Percentiles rank a stretch among this genome's conserved stretches.
These are phyloP conservation scores for Helicoverpa armigera DNA, from an alignment of 1,140 invertebrate genomes.

Conservation along the genomic window DNA sequence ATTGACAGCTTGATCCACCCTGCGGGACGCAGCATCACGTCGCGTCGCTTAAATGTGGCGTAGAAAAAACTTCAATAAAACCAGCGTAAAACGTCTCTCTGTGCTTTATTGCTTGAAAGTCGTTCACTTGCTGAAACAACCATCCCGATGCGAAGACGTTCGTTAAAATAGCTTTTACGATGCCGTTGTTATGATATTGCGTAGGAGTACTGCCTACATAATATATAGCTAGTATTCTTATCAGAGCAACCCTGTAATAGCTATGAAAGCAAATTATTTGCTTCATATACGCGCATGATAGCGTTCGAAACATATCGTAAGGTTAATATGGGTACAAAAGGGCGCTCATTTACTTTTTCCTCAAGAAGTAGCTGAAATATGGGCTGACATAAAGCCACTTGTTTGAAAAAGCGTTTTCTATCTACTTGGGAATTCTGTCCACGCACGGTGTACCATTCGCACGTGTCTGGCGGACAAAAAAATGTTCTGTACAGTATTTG, in stretches of 20 bases:
- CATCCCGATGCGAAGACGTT: slow-evolving; percentile 55
- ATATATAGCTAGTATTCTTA: slow-evolving; percentile 27
- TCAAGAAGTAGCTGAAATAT: slow-evolving; percentile 35
- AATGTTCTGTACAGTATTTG: slow-evolving; percentile 51
- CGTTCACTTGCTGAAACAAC: slow-evolving; percentile 58
- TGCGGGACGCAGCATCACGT: slow-evolving; percentile 50
- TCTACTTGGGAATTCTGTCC: slow-evolving; percentile 50
- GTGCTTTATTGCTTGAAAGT: slow-evolving; percentile 69
- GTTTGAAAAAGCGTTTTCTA: slow-evolving; percentile 14
- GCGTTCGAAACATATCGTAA: slow-evolving; percentile 4
- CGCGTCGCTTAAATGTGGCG: slow-evolving; percentile 67
- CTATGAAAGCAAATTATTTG: background rate
- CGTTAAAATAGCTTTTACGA: slow-evolving; percentile 59
- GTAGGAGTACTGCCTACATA: slow-evolving; percentile 32
- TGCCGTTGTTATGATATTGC: slow-evolving; percentile 51
- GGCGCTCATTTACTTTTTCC: background rate
- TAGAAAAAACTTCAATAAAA: slow-evolving; percentile 71
- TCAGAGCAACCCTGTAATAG: background rate
- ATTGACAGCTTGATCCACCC: slow-evolving; percentile 45
- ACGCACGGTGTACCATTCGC: slow-evolving; percentile 41
- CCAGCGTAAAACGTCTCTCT: slow-evolving; percentile 62
- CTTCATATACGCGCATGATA: background rate
- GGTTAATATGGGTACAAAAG: background rate
- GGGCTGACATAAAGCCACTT: slow-evolving; percentile 26
- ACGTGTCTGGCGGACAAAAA: slow-evolving; percentile 48